phyloP scores from a whole-genome alignment of 2,113 vertebrate species.

The Passerina amoena region DNA sequence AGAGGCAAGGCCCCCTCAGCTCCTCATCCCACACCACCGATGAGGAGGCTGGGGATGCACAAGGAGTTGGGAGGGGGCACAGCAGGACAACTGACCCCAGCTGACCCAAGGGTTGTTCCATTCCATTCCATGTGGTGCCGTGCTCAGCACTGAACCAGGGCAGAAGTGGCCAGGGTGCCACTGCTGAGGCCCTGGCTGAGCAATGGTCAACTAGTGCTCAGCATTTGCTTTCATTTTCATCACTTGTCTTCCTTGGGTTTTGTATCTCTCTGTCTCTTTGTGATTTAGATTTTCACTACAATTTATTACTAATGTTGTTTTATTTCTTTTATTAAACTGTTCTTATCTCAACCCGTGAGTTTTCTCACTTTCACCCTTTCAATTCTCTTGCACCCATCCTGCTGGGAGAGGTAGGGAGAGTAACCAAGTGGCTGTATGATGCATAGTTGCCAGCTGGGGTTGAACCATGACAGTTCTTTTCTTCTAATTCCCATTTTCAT shows the following conservation, averaged over 20 bases:
- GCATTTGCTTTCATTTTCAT: background rate
- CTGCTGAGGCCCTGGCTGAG: background rate
- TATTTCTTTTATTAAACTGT: background rate
- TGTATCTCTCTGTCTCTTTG: background rate
- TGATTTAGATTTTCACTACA: background rate
- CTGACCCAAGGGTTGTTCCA: background rate
- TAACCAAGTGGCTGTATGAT: background rate
- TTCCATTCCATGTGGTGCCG: background rate
- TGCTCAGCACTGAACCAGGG: background rate
- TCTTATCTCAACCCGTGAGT: background rate
- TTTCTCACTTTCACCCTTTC: background rate
- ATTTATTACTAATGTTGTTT: background rate
- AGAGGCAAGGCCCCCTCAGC: background rate
- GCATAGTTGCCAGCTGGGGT: background rate
- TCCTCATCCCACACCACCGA: rapidly evolving
- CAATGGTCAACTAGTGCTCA: background rate
- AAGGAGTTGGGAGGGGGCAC: background rate
- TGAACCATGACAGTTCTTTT: background rate
- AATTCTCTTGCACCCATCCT: background rate
- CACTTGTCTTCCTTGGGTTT: background rate
- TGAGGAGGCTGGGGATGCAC: background rate
- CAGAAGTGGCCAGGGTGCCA: background rate
- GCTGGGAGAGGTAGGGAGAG: background rate
- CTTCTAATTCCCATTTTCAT: background rate
- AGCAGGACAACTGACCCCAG: background rate